Conservation (phyloP, 2,113 vertebrate species). For the Xyrauchen texanus region DNA sequence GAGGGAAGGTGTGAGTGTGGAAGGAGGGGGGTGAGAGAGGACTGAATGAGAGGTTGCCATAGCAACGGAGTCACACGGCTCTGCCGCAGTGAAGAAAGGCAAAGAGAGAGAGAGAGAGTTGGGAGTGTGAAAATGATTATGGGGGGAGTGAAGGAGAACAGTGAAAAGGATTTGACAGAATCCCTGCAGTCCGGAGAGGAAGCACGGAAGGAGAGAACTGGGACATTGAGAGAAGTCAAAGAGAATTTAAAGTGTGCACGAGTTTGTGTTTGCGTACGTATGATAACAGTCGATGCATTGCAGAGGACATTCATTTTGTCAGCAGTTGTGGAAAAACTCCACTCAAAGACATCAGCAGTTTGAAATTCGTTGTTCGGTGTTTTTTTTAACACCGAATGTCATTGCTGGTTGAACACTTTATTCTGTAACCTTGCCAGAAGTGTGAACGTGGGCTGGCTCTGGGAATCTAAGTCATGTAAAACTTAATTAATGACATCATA, state of each 20-base stretch:
- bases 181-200: slow-evolving; percentile 44
- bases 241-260: slow-evolving; percentile 9
- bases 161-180: slow-evolving; percentile 45
- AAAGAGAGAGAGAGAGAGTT: slow-evolving; percentile 29
- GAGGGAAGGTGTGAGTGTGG: slow-evolving; percentile 45
- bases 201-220: slow-evolving; percentile 21
- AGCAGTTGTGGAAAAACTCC: slow-evolving; percentile 26
- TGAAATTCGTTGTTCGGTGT: too few relatives aligned
- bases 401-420: too few relatives aligned
- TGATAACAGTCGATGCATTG: slow-evolving; percentile 1
- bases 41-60: slow-evolving; percentile 81
- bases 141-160: slow-evolving; percentile 52
- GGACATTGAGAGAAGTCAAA: slow-evolving; percentile 47
- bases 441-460: too few relatives aligned
- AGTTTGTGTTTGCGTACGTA: slow-evolving; percentile 10
- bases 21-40: slow-evolving; percentile 55
- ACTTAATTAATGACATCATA: too few relatives aligned
- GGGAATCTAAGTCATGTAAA: too few relatives aligned
- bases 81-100: slow-evolving; percentile 77
- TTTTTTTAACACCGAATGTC: too few relatives aligned
- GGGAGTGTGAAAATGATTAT: slow-evolving; percentile 44
- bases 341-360: background rate
- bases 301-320: slow-evolving; percentile 20
- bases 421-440: too few relatives aligned
- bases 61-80: slow-evolving; percentile 82